Conservation (phyloP, 2,797 vertebrate species). For the Squalus acanthias region DNA sequence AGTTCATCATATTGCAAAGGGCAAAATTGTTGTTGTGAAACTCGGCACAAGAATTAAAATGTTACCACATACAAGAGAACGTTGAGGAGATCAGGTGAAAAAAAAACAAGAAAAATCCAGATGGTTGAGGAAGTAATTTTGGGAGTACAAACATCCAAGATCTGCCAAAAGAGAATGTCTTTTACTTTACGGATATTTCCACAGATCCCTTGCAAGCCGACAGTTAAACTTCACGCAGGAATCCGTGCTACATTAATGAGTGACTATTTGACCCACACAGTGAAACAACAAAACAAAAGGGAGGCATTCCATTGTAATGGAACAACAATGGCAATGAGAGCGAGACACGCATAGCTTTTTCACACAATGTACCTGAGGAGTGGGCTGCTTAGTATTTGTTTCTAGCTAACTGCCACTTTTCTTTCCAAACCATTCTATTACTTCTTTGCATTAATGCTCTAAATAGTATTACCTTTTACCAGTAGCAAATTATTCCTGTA, state of each 20-base stretch:
- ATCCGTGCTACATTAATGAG: neutral
- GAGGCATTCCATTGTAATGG: neutral
- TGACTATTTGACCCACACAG: neutral
- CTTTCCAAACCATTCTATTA: neutral
- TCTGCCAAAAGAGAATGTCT: neutral
- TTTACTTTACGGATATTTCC: neutral
- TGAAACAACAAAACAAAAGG: neutral
- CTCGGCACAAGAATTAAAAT: neutral
- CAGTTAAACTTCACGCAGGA: neutral
- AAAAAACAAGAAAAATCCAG: neutral
- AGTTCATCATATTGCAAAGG: neutral
- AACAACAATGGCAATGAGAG: neutral
- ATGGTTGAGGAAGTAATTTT: neutral
- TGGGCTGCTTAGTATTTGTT: neutral
- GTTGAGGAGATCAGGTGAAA: neutral
- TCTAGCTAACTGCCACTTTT: slow-evolving; percentile 20
- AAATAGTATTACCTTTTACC: neutral
- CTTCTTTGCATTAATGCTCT: neutral
- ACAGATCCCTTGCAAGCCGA: neutral
- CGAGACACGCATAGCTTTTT: neutral
- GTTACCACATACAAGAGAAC: neutral
- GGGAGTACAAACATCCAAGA: neutral
- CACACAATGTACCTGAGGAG: neutral
- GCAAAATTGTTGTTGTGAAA: neutral
- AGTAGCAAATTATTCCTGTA: neutral